These are phyloP conservation scores for Andrena praecox DNA, from an alignment of 2,888 invertebrate genomes.

Conservation along the genomic window DNA sequence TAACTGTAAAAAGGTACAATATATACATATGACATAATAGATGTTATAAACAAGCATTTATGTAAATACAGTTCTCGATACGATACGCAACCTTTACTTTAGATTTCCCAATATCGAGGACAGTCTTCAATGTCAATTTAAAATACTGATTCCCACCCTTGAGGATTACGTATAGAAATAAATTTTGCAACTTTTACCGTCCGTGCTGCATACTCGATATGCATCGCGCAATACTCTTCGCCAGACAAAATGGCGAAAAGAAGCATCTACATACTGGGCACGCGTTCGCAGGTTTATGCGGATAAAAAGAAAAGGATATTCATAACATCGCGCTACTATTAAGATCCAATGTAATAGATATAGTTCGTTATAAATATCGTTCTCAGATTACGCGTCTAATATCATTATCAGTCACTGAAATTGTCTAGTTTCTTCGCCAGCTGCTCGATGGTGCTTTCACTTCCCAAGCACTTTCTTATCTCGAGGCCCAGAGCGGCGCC, in stretches of 20 bases:
- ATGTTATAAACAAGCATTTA: constrained; percentile 25
- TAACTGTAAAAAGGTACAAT: constrained; percentile 50
- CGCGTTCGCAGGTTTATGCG: constrained; percentile 30
- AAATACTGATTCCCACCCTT: constrained; percentile 35
- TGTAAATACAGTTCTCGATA: constrained; percentile 26
- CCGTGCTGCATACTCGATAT: constrained; percentile 28
- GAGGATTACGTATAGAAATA: constrained; percentile 5
- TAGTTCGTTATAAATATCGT: constrained; percentile 19
- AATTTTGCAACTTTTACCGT: constrained; percentile 10
- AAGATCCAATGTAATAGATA: constrained; percentile 19
- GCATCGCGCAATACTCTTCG: constrained; percentile 48
- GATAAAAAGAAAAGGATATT: constrained; percentile 23
- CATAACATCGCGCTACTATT: constrained; percentile 25
- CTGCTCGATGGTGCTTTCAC: neutral
- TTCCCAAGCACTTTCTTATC: constrained; percentile 85
- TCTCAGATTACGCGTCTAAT: constrained; percentile 1
- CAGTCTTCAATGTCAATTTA: constrained; percentile 23
- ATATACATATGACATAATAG: constrained; percentile 42
- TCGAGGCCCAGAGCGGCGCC: constrained; percentile 92
- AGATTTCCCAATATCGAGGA: neutral
- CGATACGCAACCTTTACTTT: neutral
- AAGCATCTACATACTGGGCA: constrained; percentile 44
- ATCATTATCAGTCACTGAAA: constrained; percentile 20
- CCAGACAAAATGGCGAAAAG: constrained; percentile 34
- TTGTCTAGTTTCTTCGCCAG: constrained; percentile 15